These are phyloP conservation scores for Macrobrachium rosenbergii DNA, from an alignment of 1,140 invertebrate species.

Conservation along the genomic window DNA sequence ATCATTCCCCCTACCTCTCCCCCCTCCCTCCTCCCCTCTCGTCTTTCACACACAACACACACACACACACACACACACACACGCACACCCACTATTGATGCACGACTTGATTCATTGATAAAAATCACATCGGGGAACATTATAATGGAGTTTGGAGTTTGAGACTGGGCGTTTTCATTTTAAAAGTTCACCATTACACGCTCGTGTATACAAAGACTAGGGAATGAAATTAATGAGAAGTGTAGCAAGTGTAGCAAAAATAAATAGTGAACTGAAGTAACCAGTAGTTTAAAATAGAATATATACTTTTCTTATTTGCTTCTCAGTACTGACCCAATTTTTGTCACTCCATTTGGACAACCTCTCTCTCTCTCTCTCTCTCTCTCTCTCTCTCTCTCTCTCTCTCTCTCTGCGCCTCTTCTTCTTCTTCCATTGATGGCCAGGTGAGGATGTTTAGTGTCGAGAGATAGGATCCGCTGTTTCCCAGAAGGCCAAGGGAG, in stretches of 20 bases:
- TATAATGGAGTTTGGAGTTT: background rate
- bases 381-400: background rate
- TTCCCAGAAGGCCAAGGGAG: background rate
- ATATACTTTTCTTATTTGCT: too few relatives aligned
- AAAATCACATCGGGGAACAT: slow-evolving; percentile 48
- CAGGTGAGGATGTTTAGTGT: background rate
- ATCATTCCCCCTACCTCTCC: too few relatives aligned
- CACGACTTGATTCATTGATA: slow-evolving; percentile 55
- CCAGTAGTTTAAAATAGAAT: background rate
- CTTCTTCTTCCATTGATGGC: background rate
- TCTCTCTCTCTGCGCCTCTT: background rate
- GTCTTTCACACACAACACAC: too few relatives aligned
- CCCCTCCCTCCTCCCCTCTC: too few relatives aligned
- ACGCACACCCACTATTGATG: background rate
- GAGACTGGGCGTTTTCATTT: slow-evolving; percentile 27
- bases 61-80: background rate
- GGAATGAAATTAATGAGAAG: slow-evolving; percentile 4
- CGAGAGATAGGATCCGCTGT: slow-evolving; percentile 47
- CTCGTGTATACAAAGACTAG: background rate
- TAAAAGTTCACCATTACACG: too few relatives aligned
- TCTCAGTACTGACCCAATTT: too few relatives aligned
- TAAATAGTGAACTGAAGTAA: background rate
- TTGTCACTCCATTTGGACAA: too few relatives aligned
- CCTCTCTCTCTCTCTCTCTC: too few relatives aligned
- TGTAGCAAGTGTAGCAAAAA: background rate